Base-by-base conservation (phyloP, 2,888 invertebrate species). In the Mechanitis mazaeus region DNA sequence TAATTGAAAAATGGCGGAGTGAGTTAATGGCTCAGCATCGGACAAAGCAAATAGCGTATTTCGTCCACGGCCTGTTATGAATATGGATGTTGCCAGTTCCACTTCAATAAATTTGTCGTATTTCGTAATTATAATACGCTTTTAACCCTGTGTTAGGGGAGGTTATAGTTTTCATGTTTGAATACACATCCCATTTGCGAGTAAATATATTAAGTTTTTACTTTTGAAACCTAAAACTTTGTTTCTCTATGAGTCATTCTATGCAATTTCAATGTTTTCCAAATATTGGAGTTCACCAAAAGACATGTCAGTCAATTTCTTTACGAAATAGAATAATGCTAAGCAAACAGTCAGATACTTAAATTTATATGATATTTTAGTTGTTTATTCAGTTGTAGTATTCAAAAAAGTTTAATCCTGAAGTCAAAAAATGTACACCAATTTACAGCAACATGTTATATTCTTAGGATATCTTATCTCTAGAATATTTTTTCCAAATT, bases 1-100 rank as follows among this genome's bases (percentile, higher is more conserved):
- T 88, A 88, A 90, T 89, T 90, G 89, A 88, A 90, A 90, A 88
- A 89, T 87, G 86, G 85, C 85, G 73, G 74, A 69, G 75, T 60
- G 65, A 74, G 71, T 75, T 84, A 87, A 87, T 84, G 76, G 77
- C 76, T 72, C 71, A 64, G 72, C 72, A 73, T 62, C 68, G 81
- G 78, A 78, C 85, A 82, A 76, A 79, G 80, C 80, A 79, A 83
- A 84, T 85, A 82, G 83, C 79, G 76, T 76, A 79, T 79, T 81
- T 78, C 77, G 69, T 64, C 66, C 60, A 58, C 64, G 56, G 60
- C 58, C 64, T 63, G 56, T 63, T 67, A 71, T 69, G 70, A 70
- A 71, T 70, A 72, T 71, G 73, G 68, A 69, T 69, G 69, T 68
- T 63, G 64, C 62, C 64, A 65, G 63, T 66, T 70, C 69, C 64